Conservation (phyloP, 1,140 invertebrate genomes). For the Epicauta chinensis region DNA sequence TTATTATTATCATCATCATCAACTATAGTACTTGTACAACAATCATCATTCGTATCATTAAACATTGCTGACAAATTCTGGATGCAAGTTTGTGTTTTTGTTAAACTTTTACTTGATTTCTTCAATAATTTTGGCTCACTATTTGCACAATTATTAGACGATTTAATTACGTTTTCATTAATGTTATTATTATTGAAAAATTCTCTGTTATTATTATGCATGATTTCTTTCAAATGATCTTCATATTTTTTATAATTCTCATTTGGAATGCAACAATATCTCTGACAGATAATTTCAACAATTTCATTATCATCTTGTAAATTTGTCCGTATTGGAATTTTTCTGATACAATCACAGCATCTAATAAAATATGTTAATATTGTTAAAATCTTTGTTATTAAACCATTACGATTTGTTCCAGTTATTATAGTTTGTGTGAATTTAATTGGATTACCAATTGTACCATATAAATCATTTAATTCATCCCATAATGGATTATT, state of each 20-base stretch:
- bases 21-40: background rate
- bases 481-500: slow-evolving; percentile 85
- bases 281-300: slow-evolving; percentile 26
- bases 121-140: slow-evolving; percentile 15
- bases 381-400: slow-evolving; percentile 58
- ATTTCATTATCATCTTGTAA: slow-evolving; percentile 30
- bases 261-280: slow-evolving; percentile 30
- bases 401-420: slow-evolving; percentile 57
- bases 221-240: slow-evolving; percentile 31
- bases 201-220: slow-evolving; percentile 7
- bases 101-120: background rate
- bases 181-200: background rate
- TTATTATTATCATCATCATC: background rate
- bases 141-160: slow-evolving; percentile 6
- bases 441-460: slow-evolving; percentile 68
- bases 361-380: slow-evolving; percentile 80
- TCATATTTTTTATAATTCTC: slow-evolving; percentile 36
- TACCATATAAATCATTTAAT: slow-evolving; percentile 75
- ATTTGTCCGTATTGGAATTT: slow-evolving; percentile 20
- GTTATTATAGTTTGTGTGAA: slow-evolving; percentile 72
- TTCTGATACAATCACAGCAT: slow-evolving; percentile 59
- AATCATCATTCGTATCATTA: background rate
- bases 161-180: slow-evolving; percentile 12
- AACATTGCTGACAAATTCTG: background rate
- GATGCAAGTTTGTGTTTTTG: slow-evolving; percentile 7